Conservation (phyloP, 1,140 invertebrate species). For the Zaprionus nigranus region DNA sequence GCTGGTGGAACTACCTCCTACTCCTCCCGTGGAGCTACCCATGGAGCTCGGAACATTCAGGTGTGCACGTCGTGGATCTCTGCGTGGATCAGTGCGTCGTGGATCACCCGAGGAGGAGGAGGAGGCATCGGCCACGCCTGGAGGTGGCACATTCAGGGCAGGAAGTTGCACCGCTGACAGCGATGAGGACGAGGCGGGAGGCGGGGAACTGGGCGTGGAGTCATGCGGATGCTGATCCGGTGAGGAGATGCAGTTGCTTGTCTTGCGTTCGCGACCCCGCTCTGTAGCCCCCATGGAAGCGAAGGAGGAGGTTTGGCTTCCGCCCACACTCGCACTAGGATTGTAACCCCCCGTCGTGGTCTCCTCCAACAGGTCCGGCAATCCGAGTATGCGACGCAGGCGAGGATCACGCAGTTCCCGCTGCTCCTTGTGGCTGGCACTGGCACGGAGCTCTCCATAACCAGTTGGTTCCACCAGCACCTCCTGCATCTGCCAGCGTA, state of each 20-base stretch:
- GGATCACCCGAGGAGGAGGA: conserved; percentile 4
- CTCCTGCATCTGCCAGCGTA: conserved; percentile 87
- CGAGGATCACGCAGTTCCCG: conserved; percentile 89
- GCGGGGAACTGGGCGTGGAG: conserved; percentile 57
- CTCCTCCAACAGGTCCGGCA: conserved; percentile 57
- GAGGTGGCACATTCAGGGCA: conserved; percentile 57
- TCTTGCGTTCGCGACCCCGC: conserved; percentile 29
- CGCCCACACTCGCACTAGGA: not conserved
- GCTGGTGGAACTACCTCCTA: not conserved
- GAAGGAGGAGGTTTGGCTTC: not conserved
- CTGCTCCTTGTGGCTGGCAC: conserved; percentile 88
- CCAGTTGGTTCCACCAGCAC: conserved; percentile 90
- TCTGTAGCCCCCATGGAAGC: not conserved
- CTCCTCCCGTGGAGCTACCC: not conserved
- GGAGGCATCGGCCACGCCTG: conserved; percentile 7
- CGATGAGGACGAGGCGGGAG: conserved; percentile 30
- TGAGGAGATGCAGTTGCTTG: conserved; percentile 50
- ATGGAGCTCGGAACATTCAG: conserved; percentile 23
- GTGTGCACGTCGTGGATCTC: conserved; percentile 66
- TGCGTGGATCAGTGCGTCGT: conserved; percentile 54
- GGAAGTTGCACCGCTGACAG: conserved; percentile 20
- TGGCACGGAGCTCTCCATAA: conserved; percentile 88
- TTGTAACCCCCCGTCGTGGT: not conserved
- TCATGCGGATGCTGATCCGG: conserved; percentile 49
- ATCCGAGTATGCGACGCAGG: conserved; percentile 89